These are phyloP conservation scores for Perdita meconis DNA, from an alignment of 2,888 invertebrate species.

Conservation along the genomic window DNA sequence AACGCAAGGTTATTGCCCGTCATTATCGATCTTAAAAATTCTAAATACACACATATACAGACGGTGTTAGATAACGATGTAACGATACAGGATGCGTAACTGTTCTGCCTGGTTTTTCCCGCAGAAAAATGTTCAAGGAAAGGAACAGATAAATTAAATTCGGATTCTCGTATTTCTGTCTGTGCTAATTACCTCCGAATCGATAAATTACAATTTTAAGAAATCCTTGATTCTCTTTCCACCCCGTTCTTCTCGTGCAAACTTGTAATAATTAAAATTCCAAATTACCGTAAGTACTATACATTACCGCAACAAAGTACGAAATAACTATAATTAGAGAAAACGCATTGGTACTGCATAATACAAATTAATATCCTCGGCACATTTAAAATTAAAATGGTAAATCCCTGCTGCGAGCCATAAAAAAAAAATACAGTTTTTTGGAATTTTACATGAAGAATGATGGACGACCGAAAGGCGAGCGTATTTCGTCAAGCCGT, in stretches of 20 bases:
- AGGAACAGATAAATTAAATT: conserved; percentile 20
- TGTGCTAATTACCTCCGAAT: conserved; percentile 32
- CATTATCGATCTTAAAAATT: background rate
- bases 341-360: background rate
- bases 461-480: no score
- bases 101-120: conserved; percentile 23
- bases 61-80: conserved; percentile 25
- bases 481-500: conserved; percentile 1
- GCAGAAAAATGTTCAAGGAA: background rate
- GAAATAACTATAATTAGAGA: background rate
- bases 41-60: background rate
- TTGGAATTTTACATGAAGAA: no score
- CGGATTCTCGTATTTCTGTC: conserved; percentile 15
- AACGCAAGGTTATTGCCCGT: background rate
- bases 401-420: no score
- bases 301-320: background rate
- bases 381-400: no score
- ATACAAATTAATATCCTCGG: background rate
- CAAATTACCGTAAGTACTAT: conserved; percentile 1
- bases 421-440: no score
- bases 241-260: conserved; percentile 1
- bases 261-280: conserved; percentile 12
- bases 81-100: conserved; percentile 6
- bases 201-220: conserved; percentile 34
- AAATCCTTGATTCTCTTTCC: conserved; percentile 1